Conservation (phyloP, 2,113 vertebrate genomes). For the Eulemur macaco region DNA sequence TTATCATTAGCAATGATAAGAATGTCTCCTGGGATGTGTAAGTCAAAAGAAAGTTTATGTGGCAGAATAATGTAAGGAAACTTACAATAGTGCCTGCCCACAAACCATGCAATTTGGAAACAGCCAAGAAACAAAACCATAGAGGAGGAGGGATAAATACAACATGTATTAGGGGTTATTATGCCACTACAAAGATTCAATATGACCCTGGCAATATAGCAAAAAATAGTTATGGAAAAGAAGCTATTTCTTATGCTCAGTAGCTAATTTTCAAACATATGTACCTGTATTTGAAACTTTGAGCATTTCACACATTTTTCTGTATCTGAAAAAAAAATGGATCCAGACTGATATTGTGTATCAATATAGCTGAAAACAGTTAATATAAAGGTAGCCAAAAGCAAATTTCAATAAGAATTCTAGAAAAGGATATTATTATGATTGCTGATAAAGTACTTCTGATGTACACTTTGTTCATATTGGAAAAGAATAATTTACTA, state of each 20-base stretch:
- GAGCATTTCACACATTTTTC: conserved; percentile 73
- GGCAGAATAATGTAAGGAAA: conserved; percentile 77
- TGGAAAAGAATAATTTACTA: conserved; percentile 52
- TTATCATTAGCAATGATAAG: conserved; percentile 72
- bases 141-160: conserved; percentile 73
- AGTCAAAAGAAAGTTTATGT: conserved; percentile 73
- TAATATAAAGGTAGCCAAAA: conserved; percentile 72
- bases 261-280: conserved; percentile 76
- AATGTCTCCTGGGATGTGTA: conserved; percentile 60
- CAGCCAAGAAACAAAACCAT: conserved; percentile 83
- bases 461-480: conserved; percentile 47
- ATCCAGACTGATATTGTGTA: conserved; percentile 69
- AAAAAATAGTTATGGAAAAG: conserved; percentile 79
- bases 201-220: conserved; percentile 76
- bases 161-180: conserved; percentile 76
- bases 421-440: conserved; percentile 59
- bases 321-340: conserved; percentile 76
- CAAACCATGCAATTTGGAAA: conserved; percentile 82
- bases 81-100: conserved; percentile 77
- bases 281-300: conserved; percentile 77
- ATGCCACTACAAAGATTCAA: conserved; percentile 66
- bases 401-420: conserved; percentile 68
- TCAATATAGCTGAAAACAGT: conserved; percentile 79
- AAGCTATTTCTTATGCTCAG: conserved; percentile 76
- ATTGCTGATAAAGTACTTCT: conserved; percentile 48